Conservation (phyloP, 2,797 vertebrate genomes). For the Cossypha dichroa region DNA sequence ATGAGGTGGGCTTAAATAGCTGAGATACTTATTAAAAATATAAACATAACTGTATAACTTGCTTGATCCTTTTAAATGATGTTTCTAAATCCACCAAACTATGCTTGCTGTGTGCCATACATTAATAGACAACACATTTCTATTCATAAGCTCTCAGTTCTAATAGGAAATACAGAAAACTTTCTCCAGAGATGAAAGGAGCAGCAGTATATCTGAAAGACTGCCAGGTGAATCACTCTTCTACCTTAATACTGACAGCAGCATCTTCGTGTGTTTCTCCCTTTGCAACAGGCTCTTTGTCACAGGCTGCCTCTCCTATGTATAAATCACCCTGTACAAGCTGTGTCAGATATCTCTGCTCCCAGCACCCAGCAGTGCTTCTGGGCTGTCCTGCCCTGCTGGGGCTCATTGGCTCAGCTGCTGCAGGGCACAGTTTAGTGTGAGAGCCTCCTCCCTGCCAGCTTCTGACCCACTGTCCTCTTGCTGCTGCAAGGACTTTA, state of each 20-base stretch:
- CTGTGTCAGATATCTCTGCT: neutral
- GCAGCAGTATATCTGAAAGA: neutral
- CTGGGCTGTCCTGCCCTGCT: neutral
- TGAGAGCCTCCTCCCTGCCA: rapidly evolving
- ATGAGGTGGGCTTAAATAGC: neutral
- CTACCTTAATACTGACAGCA: neutral
- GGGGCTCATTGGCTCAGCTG: neutral
- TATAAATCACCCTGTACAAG: neutral
- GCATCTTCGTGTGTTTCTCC: neutral
- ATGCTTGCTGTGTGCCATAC: neutral
- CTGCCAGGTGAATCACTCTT: neutral
- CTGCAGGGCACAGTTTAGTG: rapidly evolving
- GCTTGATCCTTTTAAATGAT: neutral
- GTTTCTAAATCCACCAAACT: neutral
- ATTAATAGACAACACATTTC: neutral
- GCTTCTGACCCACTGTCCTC: rapidly evolving
- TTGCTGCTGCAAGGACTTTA: neutral
- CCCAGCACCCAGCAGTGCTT: neutral
- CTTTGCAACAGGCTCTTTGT: neutral
- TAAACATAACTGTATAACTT: neutral
- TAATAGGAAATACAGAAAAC: neutral
- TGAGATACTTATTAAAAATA: neutral
- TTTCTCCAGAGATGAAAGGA: neutral
- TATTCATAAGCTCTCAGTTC: neutral
- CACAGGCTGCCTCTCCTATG: neutral